Base-by-base conservation (phyloP, 2,888 invertebrate genomes). In the Caenorhabditis afra region DNA sequence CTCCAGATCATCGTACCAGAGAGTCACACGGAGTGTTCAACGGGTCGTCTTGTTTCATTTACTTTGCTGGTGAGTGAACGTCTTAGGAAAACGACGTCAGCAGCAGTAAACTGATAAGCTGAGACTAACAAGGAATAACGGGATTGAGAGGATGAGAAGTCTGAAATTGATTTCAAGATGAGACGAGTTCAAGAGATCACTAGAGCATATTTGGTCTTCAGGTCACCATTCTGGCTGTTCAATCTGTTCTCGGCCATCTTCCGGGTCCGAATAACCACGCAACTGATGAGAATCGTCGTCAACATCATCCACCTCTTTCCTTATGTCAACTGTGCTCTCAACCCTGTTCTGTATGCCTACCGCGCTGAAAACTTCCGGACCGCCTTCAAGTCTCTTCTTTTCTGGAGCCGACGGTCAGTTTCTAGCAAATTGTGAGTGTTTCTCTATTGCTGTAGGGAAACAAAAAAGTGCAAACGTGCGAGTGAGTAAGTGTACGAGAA, bases 41-140 rank as follows among this genome's bases (percentile, higher is more conserved):
- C 86, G 88, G 80, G 89, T 89, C n/a, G 88, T 89, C 22, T 75
- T 89, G 7, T 89, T 89, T 79, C 89, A 89, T 70, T 81, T 90
- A 11, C 82, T 89, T 22, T 89, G 88, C 74, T 89, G 89, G 88
- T 87, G 49, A 79, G 83, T 68, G 4, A 29, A 2, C 29, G 7
- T n/a, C n/a, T n/a, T n/a, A n/a, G n/a, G n/a, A n/a, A n/a, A n/a
- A n/a, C n/a, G n/a, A 37, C 37, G 7, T 37, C 12, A 10, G 4
- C 35, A 37, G 39, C 16, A 4, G 7, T 29, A 7, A 29, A 29
- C 4, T 29, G 29, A 29, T 5, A 29, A 29, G 29, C 29, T 29
- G 29, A 29, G 3, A 29, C n/a, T n/a, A 29, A 7, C 3, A 29
- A 29, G 7, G 29, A 29, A 29, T 3, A 29, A 3, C 7, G 29